These are phyloP conservation scores for Peribatodes rhomboidaria DNA, from an alignment of 2,888 invertebrate species.

Conservation along the genomic window DNA sequence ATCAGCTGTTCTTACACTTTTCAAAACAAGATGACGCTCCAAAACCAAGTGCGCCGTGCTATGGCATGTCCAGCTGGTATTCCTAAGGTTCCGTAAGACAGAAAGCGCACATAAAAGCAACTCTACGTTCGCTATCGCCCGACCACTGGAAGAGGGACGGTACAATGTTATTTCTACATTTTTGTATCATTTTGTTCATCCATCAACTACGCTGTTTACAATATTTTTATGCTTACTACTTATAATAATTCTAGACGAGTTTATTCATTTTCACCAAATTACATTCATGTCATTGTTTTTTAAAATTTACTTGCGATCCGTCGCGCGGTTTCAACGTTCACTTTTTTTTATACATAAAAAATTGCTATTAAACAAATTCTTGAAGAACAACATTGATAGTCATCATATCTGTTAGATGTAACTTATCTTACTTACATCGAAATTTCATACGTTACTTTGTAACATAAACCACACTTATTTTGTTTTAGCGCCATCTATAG, in stretches of 20 bases:
- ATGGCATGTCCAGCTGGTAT: not conserved
- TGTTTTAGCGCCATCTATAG: constrained; percentile 1
- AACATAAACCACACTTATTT: not conserved
- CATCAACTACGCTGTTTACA: constrained; percentile 56
- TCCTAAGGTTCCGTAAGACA: constrained; percentile 25
- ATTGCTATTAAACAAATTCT: too few species aligned
- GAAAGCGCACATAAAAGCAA: constrained; percentile 25
- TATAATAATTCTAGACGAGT: constrained; percentile 59
- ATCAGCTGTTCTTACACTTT: not conserved
- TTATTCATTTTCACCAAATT: constrained; percentile 54
- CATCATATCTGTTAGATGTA: not conserved
- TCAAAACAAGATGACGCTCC: constrained; percentile 14
- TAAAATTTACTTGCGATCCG: constrained; percentile 51
- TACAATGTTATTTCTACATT: constrained; percentile 35
- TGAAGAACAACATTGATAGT: not conserved
- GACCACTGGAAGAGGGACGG: constrained; percentile 34
- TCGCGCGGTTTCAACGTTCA: constrained; percentile 37
- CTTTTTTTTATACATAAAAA: constrained; percentile 11
- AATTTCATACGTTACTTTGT: not conserved
- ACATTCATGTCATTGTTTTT: constrained; percentile 56
- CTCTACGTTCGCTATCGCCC: constrained; percentile 28
- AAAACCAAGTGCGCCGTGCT: not conserved
- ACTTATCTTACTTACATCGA: not conserved
- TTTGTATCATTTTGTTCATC: constrained; percentile 39
- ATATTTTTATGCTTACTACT: constrained; percentile 79